Percentiles rank a stretch among this genome's conserved stretches.
Evolutionary conservation across 2,797 vertebrate species (phyloP).

Genomic region (Paratrypauchen microcephalus): DNA sequence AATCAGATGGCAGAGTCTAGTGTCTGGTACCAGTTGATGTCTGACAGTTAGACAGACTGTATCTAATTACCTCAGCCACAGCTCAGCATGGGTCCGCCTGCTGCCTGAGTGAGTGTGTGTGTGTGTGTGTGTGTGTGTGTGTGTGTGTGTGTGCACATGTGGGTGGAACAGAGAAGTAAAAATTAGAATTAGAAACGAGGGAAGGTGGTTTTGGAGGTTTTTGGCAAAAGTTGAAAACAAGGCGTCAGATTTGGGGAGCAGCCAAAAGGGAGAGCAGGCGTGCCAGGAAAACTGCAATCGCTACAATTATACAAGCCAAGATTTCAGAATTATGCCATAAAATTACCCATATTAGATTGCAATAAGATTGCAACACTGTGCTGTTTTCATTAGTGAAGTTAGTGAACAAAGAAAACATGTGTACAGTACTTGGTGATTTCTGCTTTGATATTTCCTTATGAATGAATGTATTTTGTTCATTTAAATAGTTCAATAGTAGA

Average conservation of each 20-base stretch:
- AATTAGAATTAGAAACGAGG: conserved; percentile 61
- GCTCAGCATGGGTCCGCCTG: conserved; percentile 64
- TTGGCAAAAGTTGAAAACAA: conserved; percentile 68
- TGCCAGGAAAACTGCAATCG: conserved; percentile 39
- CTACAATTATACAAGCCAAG: conserved; percentile 44
- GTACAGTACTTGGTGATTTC: conserved; percentile 3
- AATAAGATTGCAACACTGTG: conserved; percentile 11
- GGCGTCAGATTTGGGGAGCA: conserved; percentile 57
- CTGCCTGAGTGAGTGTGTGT: conserved; percentile 2
- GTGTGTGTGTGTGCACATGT: conserved; percentile 21
- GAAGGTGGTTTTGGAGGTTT: conserved; percentile 63
- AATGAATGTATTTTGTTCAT: not conserved
- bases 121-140: conserved; percentile 36
- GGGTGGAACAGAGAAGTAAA: conserved; percentile 57
- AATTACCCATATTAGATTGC: conserved; percentile 46
- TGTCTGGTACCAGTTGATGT: conserved; percentile 77
- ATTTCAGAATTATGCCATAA: conserved; percentile 39
- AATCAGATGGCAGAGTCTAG: conserved; percentile 65
- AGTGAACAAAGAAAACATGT: conserved; percentile 54
- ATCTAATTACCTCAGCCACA: conserved; percentile 73
- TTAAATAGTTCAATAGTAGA: not conserved
- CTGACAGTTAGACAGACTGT: conserved; percentile 79
- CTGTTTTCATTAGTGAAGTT: conserved; percentile 31
- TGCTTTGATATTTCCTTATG: not conserved
- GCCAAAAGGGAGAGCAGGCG: conserved; percentile 41